Conservation (phyloP, 2,797 vertebrate genomes). For the Champsocephalus esox region DNA sequence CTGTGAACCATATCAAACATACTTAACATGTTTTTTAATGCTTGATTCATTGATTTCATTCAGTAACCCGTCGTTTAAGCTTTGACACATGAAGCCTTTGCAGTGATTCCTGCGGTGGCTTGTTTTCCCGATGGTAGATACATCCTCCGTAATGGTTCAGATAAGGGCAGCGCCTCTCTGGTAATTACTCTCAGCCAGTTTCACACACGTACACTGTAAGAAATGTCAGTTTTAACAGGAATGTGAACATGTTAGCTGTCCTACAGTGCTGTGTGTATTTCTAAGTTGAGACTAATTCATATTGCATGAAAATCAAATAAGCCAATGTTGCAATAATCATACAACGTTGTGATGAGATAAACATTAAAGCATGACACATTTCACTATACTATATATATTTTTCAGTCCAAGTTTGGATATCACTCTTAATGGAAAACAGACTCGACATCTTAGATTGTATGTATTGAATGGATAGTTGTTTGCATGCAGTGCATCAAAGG, state of each 20-base stretch:
- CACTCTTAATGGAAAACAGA: background rate
- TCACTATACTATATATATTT: no score
- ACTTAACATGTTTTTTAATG: slow-evolving; percentile 4
- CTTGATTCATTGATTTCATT: slow-evolving; percentile 7
- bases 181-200: slow-evolving; percentile 59
- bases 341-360: background rate
- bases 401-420: background rate
- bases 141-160: slow-evolving; percentile 60
- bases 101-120: slow-evolving; percentile 23
- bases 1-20: background rate
- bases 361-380: no score
- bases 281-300: no score
- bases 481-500: no score
- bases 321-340: background rate
- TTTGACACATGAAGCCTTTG: slow-evolving; percentile 26
- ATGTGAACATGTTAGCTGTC: background rate
- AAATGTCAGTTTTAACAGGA: slow-evolving; percentile 8
- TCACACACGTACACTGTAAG: slow-evolving; percentile 39
- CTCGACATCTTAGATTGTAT: background rate
- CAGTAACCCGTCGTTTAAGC: slow-evolving; percentile 5
- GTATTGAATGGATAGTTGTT: no score
- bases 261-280: background rate
- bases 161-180: slow-evolving; percentile 56
- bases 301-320: background rate
- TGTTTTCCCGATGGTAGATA: slow-evolving; percentile 57